phyloP scores from a whole-genome alignment of 2,113 vertebrate species.

The Muntiacus muntjak region DNA sequence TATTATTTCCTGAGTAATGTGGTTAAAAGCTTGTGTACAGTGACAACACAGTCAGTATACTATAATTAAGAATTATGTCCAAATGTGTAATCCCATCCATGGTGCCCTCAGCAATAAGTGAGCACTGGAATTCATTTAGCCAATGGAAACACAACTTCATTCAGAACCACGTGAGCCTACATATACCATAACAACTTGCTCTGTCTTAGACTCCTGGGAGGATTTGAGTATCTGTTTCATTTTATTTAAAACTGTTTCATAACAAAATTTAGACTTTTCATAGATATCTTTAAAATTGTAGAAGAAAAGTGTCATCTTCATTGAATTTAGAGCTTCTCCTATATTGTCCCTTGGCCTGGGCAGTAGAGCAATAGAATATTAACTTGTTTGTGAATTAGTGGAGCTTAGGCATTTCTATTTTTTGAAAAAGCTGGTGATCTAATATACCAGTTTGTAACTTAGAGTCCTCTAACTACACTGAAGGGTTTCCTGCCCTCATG shows the following conservation, averaged over 20 bases:
- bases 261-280: neutral
- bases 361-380: neutral
- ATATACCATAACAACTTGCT: neutral
- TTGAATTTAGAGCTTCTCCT: neutral
- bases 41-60: neutral
- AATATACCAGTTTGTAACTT: neutral
- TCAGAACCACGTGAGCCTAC: neutral
- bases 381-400: neutral
- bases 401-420: neutral
- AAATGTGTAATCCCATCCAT: neutral
- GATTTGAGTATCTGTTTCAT: neutral
- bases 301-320: neutral
- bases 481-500: neutral
- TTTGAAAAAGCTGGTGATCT: neutral
- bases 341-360: neutral
- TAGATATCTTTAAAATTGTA: neutral
- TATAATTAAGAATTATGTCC: slow-evolving; percentile 45
- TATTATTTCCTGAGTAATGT: slow-evolving; percentile 11
- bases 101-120: neutral
- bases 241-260: neutral
- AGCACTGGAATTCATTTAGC: neutral
- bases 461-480: neutral
- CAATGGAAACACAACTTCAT: neutral
- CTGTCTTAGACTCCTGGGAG: neutral
- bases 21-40: slow-evolving; percentile 25